Base-by-base conservation (phyloP, 1,140 invertebrate species). In the Ostrea denselamellosa region DNA sequence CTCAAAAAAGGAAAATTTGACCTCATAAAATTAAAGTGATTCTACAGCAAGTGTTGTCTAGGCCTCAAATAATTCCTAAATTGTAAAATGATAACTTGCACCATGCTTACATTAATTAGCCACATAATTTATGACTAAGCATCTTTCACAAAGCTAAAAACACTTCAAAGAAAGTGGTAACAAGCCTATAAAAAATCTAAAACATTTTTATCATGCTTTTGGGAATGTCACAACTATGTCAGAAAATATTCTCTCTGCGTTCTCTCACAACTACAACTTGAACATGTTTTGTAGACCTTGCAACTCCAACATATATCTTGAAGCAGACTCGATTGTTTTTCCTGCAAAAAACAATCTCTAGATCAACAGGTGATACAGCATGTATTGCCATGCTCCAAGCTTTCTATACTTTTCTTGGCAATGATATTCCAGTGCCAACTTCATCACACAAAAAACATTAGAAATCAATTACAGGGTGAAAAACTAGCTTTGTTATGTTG, bases 401-500 rank as follows among this genome's bases (percentile, higher is more conserved):
- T 34, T 77, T 77, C 68, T 77, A 77, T 77, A 34, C 68, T 77
- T 77, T 77, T 34, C 28, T 77, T 77, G 68, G 68, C 68, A 77
- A 77, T 34, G 68, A 77, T 77, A 77, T 77, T 34, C 28, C 22
- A 34, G 68, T 77, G 68, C 22, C 68, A 77, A 77, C 68, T 77
- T 77, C 68, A 25, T 77, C 28, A 34, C 68, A 77, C 68, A 77
- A 77, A 77, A 62, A 77, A 77, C 68, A 77, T 34, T 77, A 77
- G 68, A 77, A 77, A 77, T 77, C 68, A 77, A 77, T 77, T 77
- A 77, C 68, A 14, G 10, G 68, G 68, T 77, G 68, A 22, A 77
- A 34, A 77, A 77, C 68, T 77, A 17, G 68, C 68, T 77, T 77
- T 77, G 68, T 77, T 77, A 77, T 77, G 68, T 77, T 77, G 68